Percentiles rank a stretch among this genome's conserved stretches.
These are phyloP conservation scores for Ophiodon elongatus DNA, from an alignment of 2,113 vertebrate species.

Conservation along the genomic window DNA sequence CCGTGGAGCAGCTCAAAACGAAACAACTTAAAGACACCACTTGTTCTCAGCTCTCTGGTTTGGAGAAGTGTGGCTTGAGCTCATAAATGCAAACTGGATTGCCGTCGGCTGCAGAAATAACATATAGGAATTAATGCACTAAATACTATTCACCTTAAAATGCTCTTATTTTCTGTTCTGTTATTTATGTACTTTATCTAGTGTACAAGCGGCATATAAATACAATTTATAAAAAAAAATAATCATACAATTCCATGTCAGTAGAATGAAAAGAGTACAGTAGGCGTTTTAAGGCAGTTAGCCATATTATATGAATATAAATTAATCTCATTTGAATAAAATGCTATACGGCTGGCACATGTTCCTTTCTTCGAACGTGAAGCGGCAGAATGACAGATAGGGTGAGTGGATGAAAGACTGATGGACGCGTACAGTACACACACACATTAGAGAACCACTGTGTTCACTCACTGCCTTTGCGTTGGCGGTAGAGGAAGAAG, in stretches of 20 bases:
- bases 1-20: constrained; percentile 39
- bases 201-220: constrained; percentile 33
- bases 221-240: constrained; percentile 31
- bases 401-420: constrained; percentile 72
- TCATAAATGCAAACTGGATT: constrained; percentile 64
- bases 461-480: constrained; percentile 94
- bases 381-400: constrained; percentile 64
- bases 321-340: constrained; percentile 74
- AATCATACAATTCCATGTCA: constrained; percentile 33
- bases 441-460: constrained; percentile 11
- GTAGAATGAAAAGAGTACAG: constrained; percentile 38
- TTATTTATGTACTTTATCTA: constrained; percentile 53
- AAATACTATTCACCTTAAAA: constrained; percentile 55
- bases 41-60: constrained; percentile 25
- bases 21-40: constrained; percentile 41
- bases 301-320: constrained; percentile 75
- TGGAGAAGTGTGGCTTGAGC: constrained; percentile 19
- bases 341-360: constrained; percentile 52
- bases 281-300: constrained; percentile 65
- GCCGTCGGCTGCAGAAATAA: constrained; percentile 61
- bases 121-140: constrained; percentile 53
- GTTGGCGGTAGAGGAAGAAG: constrained; percentile 93
- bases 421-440: constrained; percentile 19
- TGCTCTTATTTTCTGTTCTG: constrained; percentile 42
- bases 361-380: constrained; percentile 32